Conservation (phyloP, 2,888 invertebrate species). For the Parochlus steinenii region DNA sequence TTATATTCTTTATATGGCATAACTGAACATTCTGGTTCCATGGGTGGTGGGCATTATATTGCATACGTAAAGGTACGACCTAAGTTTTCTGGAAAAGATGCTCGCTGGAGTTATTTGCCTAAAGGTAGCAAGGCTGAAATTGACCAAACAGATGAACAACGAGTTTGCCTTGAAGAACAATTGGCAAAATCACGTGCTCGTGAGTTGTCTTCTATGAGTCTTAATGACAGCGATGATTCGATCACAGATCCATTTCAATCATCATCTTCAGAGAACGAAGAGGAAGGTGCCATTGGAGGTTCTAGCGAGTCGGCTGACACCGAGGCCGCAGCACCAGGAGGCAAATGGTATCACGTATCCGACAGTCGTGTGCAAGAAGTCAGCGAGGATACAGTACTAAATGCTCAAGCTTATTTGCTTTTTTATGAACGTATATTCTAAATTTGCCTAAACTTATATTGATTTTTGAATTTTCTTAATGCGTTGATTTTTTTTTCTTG, state of each 20-base stretch:
- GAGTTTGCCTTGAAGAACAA: slow-evolving; percentile 28
- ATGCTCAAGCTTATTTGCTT: slow-evolving; percentile 82
- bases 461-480: too few species aligned
- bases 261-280: slow-evolving; percentile 24
- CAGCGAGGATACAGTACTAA: slow-evolving; percentile 59
- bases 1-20: slow-evolving; percentile 87
- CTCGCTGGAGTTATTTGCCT: slow-evolving; percentile 57
- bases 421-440: slow-evolving; percentile 90
- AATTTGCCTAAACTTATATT: too few species aligned
- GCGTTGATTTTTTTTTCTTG: too few species aligned
- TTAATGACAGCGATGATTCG: slow-evolving; percentile 34
- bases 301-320: slow-evolving; percentile 25
- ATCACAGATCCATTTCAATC: slow-evolving; percentile 39
- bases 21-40: slow-evolving; percentile 84
- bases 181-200: slow-evolving; percentile 25
- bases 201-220: slow-evolving; percentile 21
- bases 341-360: slow-evolving; percentile 88
- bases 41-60: slow-evolving; percentile 74
- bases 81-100: slow-evolving; percentile 41
- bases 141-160: slow-evolving; percentile 32
- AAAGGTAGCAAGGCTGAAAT: slow-evolving; percentile 37
- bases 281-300: slow-evolving; percentile 27
- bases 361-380: slow-evolving; percentile 77
- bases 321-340: slow-evolving; percentile 37
- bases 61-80: slow-evolving; percentile 84